Conservation (phyloP, 1,140 invertebrate species). For the Penaeus japonicus region DNA sequence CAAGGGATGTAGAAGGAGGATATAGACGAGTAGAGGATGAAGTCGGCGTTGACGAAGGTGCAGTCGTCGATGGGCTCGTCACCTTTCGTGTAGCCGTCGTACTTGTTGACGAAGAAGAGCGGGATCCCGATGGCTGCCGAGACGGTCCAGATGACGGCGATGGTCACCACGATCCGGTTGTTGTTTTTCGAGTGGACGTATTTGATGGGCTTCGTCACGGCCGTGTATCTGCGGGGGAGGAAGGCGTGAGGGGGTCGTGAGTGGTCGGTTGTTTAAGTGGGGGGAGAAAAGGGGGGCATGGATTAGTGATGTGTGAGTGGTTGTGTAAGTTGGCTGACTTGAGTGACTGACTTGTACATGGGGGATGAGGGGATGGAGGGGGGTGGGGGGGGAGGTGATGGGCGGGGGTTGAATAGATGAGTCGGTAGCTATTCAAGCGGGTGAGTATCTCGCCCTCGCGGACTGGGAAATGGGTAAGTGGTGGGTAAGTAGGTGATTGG, state of each 20-base stretch:
- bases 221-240: conserved; percentile 87
- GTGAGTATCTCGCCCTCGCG: no score
- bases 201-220: conserved; percentile 97
- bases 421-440: no score
- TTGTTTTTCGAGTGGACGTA: conserved; percentile 99
- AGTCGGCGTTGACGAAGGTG: conserved; percentile 96
- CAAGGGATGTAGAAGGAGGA: conserved; percentile 99
- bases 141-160: conserved; percentile 95
- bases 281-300: no score
- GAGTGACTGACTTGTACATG: no score
- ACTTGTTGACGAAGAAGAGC: conserved; percentile 89
- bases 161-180: conserved; percentile 91
- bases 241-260: background rate
- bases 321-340: no score
- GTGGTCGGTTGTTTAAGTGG: background rate
- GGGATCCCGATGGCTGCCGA: conserved; percentile 96
- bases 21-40: conserved; percentile 97
- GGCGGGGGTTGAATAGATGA: no score
- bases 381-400: no score
- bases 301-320: background rate
- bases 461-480: no score
- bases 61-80: conserved; percentile 61
- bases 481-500: no score
- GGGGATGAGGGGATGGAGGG: no score
- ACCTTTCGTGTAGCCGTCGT: conserved; percentile 71